Base-by-base conservation (phyloP, 2,113 vertebrate genomes). In the Charadrius vociferus region DNA sequence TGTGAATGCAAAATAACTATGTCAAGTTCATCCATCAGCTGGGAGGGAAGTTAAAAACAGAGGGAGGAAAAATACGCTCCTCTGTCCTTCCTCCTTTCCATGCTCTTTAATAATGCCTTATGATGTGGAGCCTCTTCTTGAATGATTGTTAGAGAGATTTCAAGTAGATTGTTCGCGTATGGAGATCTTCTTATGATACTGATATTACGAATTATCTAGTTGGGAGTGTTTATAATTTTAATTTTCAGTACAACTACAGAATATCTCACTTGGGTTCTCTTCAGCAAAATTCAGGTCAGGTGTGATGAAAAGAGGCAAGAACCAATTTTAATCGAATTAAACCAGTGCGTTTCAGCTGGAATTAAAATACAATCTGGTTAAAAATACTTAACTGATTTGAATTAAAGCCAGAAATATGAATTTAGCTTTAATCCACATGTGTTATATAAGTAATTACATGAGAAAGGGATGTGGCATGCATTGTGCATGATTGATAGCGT, bases 341-440 rank as follows among this genome's bases (percentile, higher is more conserved):
- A 70, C 29, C 45, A 36, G 55, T 80, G 86, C 70, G 13, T 94
- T 96, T 95, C 20, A 73, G 58, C 62, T 66, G 74, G 73, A 95
- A 94, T 95, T 87, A 95, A 89, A 97, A 45, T 79, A 53, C 49
- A 87, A 85, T 95, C 90, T 95, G 81, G 94, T 93, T 94, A 3
- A 93, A 95, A 96, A 94, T 80, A 62, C 87, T 67, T 88, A 91
- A 82, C 30, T 77, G 84, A 68, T 90, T 90, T 91, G 89, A 94
- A 90, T 68, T 56, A 53, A 66, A 80, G 86, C 78, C 89, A 93
- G 87, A 81, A 95, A 82, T 70, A 67, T 1, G 45, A 95, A 59
- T 93, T 93, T 68, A 86, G 74, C 70, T 86, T 88, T 92, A 89
- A 95, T 95, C 91, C 68, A 36, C 0, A 1, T 53, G 71, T 61